Base-by-base conservation (phyloP, 2,113 vertebrate species). In the Pithys albifrons region DNA sequence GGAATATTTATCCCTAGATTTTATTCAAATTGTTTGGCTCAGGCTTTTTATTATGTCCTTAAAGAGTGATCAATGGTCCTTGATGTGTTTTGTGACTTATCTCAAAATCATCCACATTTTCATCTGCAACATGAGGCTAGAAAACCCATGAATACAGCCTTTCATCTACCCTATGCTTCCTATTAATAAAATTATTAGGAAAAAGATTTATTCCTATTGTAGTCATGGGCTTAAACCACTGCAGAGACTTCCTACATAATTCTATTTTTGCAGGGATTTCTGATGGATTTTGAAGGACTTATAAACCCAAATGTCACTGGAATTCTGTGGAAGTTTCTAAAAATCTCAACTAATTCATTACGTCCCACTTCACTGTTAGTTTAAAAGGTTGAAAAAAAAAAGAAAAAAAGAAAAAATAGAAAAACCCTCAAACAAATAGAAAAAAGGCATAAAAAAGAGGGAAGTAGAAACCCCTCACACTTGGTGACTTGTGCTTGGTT, bases 401-500 rank as follows among this genome's bases (percentile, higher is more conserved):
- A 65, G 9, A 28, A 9, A 6, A 61, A 29, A n/a, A 31, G 7
- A 62, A 13, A 17, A 77, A 64, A 19, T 76, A 37, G 29, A 49
- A 33, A 14, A 80, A 31, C 11, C 12, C 13, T 25, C 49, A 31
- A 8, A 5, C 7, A 57, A 14, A 18, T 43, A 43, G 41, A 76
- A 64, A 19, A 77, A 49, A 33, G 9, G 48, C 23, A n/a, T 45
- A 31, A 11, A 22, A 29, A 54, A 46, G 5, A 72, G 18, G 57
- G 22, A 70, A 61, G 45, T 5, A 76, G 78, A 91, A 94, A 27
- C 25, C 59, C 67, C 82, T 95, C 75, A 74, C 49, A 77, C 46
- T 85, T 77, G 85, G 59, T 92, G 89, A 54, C 85, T 85, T 94
- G 69, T 95, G 84, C 90, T 95, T 39, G 59, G 93, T 96, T 95